Percentiles rank a stretch among this genome's conserved stretches.
Conservation (phyloP, 1,140 invertebrate genomes). For the Pachyrhynchus sulphureomaculatus region DNA sequence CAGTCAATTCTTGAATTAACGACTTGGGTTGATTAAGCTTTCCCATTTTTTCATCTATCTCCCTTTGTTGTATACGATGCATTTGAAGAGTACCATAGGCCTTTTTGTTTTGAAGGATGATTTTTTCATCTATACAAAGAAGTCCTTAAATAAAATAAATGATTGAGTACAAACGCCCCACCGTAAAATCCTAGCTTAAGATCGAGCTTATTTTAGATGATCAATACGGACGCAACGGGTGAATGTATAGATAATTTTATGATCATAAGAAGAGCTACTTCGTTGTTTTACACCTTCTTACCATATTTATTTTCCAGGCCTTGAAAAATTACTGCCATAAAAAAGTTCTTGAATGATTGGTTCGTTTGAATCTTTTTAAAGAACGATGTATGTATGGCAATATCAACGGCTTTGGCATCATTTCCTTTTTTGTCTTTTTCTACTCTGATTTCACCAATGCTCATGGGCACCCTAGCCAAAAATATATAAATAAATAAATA, state of each 20-base stretch:
- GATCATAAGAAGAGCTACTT: too few species aligned
- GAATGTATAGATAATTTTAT: too few species aligned
- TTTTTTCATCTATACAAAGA: conserved; percentile 61
- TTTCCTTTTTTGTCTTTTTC: conserved; percentile 77
- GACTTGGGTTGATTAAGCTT: conserved; percentile 25
- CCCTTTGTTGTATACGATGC: conserved; percentile 70
- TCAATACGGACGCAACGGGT: too few species aligned
- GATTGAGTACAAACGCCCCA: background rate
- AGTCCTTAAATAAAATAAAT: conserved; percentile 43
- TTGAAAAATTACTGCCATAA: conserved; percentile 73
- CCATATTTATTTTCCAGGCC: conserved; percentile 73
- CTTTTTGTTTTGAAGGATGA: conserved; percentile 62
- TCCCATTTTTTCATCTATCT: conserved; percentile 56
- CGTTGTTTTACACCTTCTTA: conserved; percentile 5
- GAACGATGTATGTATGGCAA: conserved; percentile 74
- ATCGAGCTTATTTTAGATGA: too few species aligned
- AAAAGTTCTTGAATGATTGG: conserved; percentile 72
- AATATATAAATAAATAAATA: too few species aligned
- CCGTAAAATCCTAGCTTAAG: too few species aligned
- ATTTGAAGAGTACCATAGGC: conserved; percentile 70
- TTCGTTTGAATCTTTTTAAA: conserved; percentile 67
- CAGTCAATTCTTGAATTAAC: conserved; percentile 51
- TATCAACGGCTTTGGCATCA: conserved; percentile 71
- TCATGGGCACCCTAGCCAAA: conserved; percentile 85
- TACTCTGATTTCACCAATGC: conserved; percentile 75